A percentile compares a stretch with the other conserved stretches of the same genome.
Conservation (phyloP, 2,797 vertebrate genomes). For the Kryptopterus vitreolus region DNA sequence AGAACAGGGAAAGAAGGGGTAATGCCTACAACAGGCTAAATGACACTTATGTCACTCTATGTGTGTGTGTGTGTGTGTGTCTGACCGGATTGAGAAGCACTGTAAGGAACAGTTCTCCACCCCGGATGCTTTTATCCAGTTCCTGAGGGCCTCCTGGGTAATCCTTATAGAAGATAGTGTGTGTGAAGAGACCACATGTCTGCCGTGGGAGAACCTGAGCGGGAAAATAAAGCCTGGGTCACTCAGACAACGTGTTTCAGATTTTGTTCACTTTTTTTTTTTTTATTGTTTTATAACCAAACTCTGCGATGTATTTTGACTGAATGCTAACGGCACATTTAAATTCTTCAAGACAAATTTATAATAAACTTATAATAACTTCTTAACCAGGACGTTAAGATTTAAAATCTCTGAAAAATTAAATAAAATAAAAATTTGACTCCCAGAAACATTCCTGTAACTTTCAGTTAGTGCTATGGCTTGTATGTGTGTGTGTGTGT, state of each 20-base stretch:
- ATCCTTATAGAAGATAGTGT: slow-evolving; percentile 97
- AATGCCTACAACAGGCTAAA: background rate
- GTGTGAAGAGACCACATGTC: slow-evolving; percentile 95
- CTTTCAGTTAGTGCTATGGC: no score
- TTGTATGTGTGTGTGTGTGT: no score
- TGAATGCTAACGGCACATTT: background rate
- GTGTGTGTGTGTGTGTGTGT: slow-evolving; percentile 31
- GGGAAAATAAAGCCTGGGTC: background rate
- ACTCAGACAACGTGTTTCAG: background rate
- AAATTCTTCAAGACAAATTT: no score
- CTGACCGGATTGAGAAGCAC: slow-evolving; percentile 93
- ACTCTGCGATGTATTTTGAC: background rate
- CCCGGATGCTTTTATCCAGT: slow-evolving; percentile 93
- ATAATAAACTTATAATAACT: background rate
- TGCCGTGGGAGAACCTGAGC: slow-evolving; percentile 89
- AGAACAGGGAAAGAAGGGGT: slow-evolving; percentile 11
- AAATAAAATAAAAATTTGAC: background rate
- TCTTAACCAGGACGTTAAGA: background rate
- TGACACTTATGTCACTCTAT: slow-evolving; percentile 44
- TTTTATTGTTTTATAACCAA: background rate
- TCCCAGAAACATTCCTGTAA: no score
- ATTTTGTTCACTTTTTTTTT: background rate
- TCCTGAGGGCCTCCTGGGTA: slow-evolving; percentile 95
- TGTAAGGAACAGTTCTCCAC: slow-evolving; percentile 94
- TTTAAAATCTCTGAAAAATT: no score